Evolutionary conservation across 2,113 vertebrate genomes (phyloP), one percentile per base, ranked within the genome.

Genomic region (Haemorhous mexicanus): DNA sequence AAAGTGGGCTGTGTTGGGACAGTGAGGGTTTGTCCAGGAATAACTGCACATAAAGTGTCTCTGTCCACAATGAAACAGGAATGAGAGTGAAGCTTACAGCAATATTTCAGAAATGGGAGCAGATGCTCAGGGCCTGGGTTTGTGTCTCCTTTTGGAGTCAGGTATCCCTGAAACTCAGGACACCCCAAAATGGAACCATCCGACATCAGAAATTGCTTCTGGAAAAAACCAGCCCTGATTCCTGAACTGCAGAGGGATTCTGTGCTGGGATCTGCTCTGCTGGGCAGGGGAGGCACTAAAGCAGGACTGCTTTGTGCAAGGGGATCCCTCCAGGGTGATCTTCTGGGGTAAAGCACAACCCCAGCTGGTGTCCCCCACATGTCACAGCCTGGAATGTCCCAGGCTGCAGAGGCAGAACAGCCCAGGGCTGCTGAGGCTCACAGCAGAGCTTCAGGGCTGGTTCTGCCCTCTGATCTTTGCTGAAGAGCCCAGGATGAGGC

Each of bases 211-310:
- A 20, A 23, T 23, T 4, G 68, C 72, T 77, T 23, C 58, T 87
- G 83, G 80, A n/a, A 55, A 66, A 77, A 64, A 46, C 7, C 35
- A 61, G 49, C 77, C 2, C 0, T 14, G 13, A 46, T 93, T 87
- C 81, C 93, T 95, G 91, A 87, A 6, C 81, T 74, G 85, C 86
- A 30, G 2, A 80, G 8, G 8, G 35, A 24, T 56, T 43, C 53
- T 23, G 59, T 89, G 94, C 88, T 33, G 81, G 66, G 18, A 63
- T 95, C 68, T 87, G 94, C 74, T 90, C 32, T 86, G 58, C 77
- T 70, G 63, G 94, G 90, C 88, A 90, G 92, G 63, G 92, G 69
- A 79, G 88, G 95, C 72, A 23, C 46, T 17, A 1, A 9, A 20
- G 66, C 64, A 61, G 26, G 47, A 7, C 63, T 77, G 35, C 2